Evolutionary conservation across 1,140 invertebrate genomes (phyloP).

Genomic region (Plutomurus gul): DNA sequence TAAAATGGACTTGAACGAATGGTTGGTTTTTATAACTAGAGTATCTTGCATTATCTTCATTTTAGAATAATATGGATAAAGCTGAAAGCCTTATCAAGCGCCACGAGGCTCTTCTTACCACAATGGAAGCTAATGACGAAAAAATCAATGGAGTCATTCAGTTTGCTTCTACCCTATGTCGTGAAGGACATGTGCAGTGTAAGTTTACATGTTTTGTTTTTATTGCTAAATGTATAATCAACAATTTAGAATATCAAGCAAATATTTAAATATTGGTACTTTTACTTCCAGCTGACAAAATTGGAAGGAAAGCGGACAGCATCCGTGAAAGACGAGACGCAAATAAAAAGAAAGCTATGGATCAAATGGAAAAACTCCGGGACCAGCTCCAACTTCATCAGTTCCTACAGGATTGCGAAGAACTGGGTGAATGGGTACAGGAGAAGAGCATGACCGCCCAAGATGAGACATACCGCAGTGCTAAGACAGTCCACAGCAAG

Average conservation of each 20-base stretch:
- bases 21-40: not conserved
- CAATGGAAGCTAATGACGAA: constrained; percentile 99
- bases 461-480: constrained; percentile 96
- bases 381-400: constrained; percentile 94
- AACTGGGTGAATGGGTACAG: constrained; percentile 93
- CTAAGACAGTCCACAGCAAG: constrained; percentile 98
- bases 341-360: constrained; percentile 88
- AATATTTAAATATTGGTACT: not conserved
- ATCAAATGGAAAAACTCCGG: constrained; percentile 89
- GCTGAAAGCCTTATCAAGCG: constrained; percentile 96
- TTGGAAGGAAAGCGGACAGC: constrained; percentile 92
- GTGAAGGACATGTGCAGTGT: constrained; percentile 77
- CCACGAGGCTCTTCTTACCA: constrained; percentile 98
- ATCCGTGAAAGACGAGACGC: constrained; percentile 85
- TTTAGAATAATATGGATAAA: constrained; percentile 82
- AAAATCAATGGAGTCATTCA: constrained; percentile 95
- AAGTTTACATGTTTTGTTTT: not conserved
- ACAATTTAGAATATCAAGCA: not conserved
- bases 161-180: constrained; percentile 85
- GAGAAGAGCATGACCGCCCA: constrained; percentile 98
- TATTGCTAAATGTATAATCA: constrained; percentile 12
- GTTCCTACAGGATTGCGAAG: constrained; percentile 97
- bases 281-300: constrained; percentile 82
- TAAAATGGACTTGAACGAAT: too few species aligned
- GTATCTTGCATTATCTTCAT: constrained; percentile 39